A percentile compares a stretch with the other conserved stretches of the same genome.
Evolutionary conservation across 2,113 vertebrate species (phyloP).

Genomic region (Asarcornis scutulata): DNA sequence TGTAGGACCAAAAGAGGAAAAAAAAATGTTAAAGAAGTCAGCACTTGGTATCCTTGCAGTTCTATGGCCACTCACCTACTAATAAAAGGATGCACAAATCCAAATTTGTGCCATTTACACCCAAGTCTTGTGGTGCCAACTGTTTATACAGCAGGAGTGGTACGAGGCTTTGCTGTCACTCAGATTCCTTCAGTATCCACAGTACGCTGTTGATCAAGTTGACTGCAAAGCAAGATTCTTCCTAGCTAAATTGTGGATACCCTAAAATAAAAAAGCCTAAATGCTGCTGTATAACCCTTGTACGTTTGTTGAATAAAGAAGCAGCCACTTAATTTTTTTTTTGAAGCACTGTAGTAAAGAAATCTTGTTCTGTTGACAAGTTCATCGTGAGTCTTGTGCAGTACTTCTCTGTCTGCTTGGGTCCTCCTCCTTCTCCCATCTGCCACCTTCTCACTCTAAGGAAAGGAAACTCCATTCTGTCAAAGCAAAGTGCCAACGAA

Average conservation of each 20-base stretch:
- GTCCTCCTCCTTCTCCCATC: conserved; percentile 64
- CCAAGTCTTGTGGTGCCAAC: neutral
- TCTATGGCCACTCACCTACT: neutral
- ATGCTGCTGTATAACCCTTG: neutral
- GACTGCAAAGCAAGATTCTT: neutral
- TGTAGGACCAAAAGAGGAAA: neutral
- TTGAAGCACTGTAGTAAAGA: conserved; percentile 59
- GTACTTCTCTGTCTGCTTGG: conserved; percentile 48
- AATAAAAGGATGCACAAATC: conserved; percentile 8
- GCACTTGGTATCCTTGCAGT: neutral
- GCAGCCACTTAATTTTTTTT: neutral
- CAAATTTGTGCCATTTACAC: neutral
- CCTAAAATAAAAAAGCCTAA: neutral
- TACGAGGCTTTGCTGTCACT: conserved; percentile 17
- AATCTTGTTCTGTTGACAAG: conserved; percentile 67
- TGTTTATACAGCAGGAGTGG: neutral
- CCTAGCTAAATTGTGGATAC: neutral
- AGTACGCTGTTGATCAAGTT: neutral
- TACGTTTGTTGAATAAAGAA: conserved; percentile 3
- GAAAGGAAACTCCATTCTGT: conserved; percentile 60
- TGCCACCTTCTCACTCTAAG: conserved; percentile 45
- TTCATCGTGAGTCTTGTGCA: conserved; percentile 40
- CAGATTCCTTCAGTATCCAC: neutral
- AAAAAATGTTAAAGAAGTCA: neutral
- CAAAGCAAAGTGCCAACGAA: conserved; percentile 43